phyloP scores from a whole-genome alignment of 2,888 invertebrate genomes.

The Aleiodes alternator region DNA sequence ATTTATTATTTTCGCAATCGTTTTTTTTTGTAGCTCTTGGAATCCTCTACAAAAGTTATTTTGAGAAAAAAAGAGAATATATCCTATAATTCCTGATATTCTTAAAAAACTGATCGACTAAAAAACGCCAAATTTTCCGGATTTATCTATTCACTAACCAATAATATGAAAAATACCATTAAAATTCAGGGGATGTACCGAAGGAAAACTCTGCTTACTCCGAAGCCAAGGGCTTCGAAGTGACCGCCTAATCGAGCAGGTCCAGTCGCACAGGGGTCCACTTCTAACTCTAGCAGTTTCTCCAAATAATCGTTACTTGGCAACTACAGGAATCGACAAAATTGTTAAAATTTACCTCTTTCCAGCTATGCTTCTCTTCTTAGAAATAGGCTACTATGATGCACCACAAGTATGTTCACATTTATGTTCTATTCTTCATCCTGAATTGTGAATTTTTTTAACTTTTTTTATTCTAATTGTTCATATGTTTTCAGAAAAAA shows the following conservation, averaged over 20 bases:
- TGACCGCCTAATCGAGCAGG: conserved; percentile 26
- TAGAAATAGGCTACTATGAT: conserved; percentile 56
- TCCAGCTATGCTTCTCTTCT: conserved; percentile 48
- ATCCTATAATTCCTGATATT: too few species aligned
- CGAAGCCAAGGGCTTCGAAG: conserved; percentile 6
- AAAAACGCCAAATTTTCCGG: too few species aligned
- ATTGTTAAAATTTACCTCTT: conserved; percentile 56
- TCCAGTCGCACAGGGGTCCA: conserved; percentile 15
- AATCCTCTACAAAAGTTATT: too few species aligned
- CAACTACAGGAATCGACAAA: conserved; percentile 51
- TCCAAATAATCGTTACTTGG: conserved; percentile 60
- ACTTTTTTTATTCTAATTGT: too few species aligned
- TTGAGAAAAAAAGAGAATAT: too few species aligned
- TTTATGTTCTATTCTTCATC: not conserved
- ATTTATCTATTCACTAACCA: too few species aligned
- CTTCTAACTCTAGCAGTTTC: conserved; percentile 60
- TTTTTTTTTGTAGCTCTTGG: too few species aligned
- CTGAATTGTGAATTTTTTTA: not conserved
- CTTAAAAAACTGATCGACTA: too few species aligned
- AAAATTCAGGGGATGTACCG: conserved; percentile 58
- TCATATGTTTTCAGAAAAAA: too few species aligned
- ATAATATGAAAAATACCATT: too few species aligned
- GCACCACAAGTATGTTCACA: conserved; percentile 54
- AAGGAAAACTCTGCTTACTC: conserved; percentile 53
- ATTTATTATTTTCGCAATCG: too few species aligned